Base-by-base conservation (phyloP, 2,888 invertebrate genomes). In the Drosophila setosimentum region DNA sequence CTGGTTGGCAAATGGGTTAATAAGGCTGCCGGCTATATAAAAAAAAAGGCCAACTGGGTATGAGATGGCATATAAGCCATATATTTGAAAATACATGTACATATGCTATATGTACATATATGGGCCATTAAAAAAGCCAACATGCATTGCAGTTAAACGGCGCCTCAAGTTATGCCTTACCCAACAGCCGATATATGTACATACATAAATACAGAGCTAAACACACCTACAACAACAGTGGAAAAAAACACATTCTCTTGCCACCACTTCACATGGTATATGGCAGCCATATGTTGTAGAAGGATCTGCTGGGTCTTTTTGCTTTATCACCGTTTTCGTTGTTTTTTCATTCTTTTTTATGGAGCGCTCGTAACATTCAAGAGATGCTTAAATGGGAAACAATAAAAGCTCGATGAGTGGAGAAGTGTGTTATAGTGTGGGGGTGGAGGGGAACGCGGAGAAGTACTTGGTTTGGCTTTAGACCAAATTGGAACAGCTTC, bases 101-200 rank as follows among this genome's bases (percentile, higher is more conserved):
- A 48, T 76, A 68, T 65, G 65, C 21, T 18, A 10, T 27, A 37
- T 40, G 49, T 40, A 48, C 29, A 33, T 76, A 74, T 63, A 74
- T 79, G 71, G 54, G 57, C 80, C 68, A 87, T 82, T 83, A 88
- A 83, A 88, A 68, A 63, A 69, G 80, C 76, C 73, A 79, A 73
- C 88, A 82, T 80, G 88, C 80, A 85, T 69, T 72, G 88, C 80
- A 73, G 86, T 88, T 86, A 85, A 88, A 79, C 73, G 83, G 70
- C 68, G 80, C 73, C 79, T 75, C 68, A 65, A 78, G 84, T 75
- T 75, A 78, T 75, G 82, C 59, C 72, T 51, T 35, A 35, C 58
- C 57, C 53, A 55, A 53, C 42, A 40, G 51, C 37, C 49, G 42
- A 24, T 32, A 45, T 48, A 48, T 35, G 13, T 11, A 49, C 27